Evolutionary conservation across 2,888 invertebrate species (phyloP).

Genomic region (Leucania comma): DNA sequence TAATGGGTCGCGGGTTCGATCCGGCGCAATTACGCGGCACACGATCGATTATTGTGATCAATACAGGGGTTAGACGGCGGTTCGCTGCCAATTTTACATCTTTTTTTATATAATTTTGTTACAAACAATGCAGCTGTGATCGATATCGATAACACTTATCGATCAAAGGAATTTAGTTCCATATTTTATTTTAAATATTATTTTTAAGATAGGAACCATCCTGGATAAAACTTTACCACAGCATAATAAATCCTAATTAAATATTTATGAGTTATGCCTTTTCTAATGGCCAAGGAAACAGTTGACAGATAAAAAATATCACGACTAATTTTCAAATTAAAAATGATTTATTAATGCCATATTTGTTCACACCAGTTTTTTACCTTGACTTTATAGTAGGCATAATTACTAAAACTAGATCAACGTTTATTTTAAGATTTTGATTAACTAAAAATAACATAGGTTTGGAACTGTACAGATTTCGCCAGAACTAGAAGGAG

Average conservation of each 20-base stretch:
- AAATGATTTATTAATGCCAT: conserved; percentile 29
- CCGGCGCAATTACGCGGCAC: conserved; percentile 90
- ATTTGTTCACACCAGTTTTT: not conserved
- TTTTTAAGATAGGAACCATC: not conserved
- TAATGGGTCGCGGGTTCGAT: conserved; percentile 89
- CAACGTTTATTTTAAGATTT: not conserved
- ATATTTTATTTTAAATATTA: not conserved
- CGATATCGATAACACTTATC: conserved; percentile 78
- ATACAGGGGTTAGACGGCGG: conserved; percentile 90
- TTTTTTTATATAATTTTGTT: conserved; percentile 85
- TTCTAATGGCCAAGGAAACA: conserved; percentile 8
- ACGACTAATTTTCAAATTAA: conserved; percentile 29
- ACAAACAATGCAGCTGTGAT: conserved; percentile 82
- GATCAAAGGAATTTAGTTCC: not conserved
- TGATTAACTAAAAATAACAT: too few relatives aligned
- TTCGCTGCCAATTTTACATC: conserved; percentile 89
- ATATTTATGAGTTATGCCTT: conserved; percentile 24
- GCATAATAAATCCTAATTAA: conserved; percentile 32
- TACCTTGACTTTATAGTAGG: conserved; percentile 8
- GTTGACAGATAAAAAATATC: conserved; percentile 32
- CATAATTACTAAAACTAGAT: conserved; percentile 9
- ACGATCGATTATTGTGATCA: conserved; percentile 91
- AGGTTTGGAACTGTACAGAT: too few relatives aligned
- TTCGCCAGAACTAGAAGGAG: too few relatives aligned
- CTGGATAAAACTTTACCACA: not conserved